phyloP scores from a whole-genome alignment of 2,113 vertebrate genomes.

The Telmatochromis bifrenatus region DNA sequence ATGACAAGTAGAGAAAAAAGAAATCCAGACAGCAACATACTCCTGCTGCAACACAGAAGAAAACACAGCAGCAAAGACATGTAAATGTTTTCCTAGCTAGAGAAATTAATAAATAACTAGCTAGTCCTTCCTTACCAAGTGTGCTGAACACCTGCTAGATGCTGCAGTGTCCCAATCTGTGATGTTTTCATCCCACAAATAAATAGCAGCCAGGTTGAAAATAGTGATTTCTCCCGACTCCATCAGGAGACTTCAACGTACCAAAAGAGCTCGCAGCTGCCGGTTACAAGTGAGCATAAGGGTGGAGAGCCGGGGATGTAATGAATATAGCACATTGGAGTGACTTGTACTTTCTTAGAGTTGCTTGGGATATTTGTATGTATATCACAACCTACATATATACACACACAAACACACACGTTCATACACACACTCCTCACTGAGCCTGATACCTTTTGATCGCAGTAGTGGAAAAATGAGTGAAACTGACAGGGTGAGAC shows the following conservation, averaged over 20 bases:
- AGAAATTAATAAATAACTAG: conserved; percentile 42
- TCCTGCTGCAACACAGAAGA: neutral
- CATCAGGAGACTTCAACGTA: conserved; percentile 39
- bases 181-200: conserved; percentile 52
- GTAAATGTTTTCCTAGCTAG: conserved; percentile 22
- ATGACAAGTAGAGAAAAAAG: neutral
- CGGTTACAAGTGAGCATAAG: conserved; percentile 36
- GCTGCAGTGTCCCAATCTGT: conserved; percentile 44
- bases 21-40: neutral
- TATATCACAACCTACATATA: neutral
- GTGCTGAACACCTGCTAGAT: conserved; percentile 52
- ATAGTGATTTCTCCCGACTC: conserved; percentile 20
- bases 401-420: neutral
- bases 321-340: conserved; percentile 24
- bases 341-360: conserved; percentile 30
- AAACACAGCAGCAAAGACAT: neutral
- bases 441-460: conserved; percentile 23
- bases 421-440: neutral
- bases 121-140: conserved; percentile 17
- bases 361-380: conserved; percentile 41
- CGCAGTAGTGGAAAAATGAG: neutral
- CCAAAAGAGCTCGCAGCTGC: conserved; percentile 51
- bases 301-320: conserved; percentile 18
- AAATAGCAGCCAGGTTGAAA: conserved; percentile 55
- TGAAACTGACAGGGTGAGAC: neutral